Base-by-base conservation (phyloP, 2,113 vertebrate genomes). In the Clarias macrocephalus region DNA sequence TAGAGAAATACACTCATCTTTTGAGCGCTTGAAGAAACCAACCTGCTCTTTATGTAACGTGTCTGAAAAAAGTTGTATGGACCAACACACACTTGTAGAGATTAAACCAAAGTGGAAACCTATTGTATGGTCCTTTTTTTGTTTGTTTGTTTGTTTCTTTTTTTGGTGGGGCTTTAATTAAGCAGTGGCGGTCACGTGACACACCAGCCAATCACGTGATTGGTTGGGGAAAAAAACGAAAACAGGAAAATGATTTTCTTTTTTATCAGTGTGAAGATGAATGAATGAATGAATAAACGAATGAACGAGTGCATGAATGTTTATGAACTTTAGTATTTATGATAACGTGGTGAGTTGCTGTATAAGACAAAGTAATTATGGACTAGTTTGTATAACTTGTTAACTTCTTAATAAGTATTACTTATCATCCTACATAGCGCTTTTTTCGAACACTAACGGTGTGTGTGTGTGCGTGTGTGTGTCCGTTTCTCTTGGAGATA, bases 401-500 rank as follows among this genome's bases (percentile, higher is more conserved):
- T 48, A 0, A 48, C 48, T 8, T 8, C 48, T 8, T 8, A 48
- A 48, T 48, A 19, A 33, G 25, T 30, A 30, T 33, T 42, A 19
- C 7, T 62, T 62, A 42, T 62, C 79, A 65, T 28, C 6, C 4
- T 25, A 25, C 48, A 28, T 66, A 30, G 42, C 42, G 19, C 12
- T 66, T 65, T 63, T 48, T 30, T 60, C 33, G 59, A 48, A 33
- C 48, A 18, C 10, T 68, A 52, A 70, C 73, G 54, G 30, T 52
- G 56, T 42, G 80, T 70, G 76, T 82, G 85, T 82, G 88, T 76
- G 91, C 88, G 90, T 70, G 91, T 93, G 91, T 89, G 90, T 93
- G 92, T 93, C 92, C 92, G 94, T 93, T 93, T 93, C 92, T 95
- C 93, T 94, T 92, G 93, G 93, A 94, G 93, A 95, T 94, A 95